A percentile compares a stretch with the other conserved stretches of the same genome.
phyloP scores from a whole-genome alignment of 1,140 invertebrate genomes.

The Drosophila pandora region DNA sequence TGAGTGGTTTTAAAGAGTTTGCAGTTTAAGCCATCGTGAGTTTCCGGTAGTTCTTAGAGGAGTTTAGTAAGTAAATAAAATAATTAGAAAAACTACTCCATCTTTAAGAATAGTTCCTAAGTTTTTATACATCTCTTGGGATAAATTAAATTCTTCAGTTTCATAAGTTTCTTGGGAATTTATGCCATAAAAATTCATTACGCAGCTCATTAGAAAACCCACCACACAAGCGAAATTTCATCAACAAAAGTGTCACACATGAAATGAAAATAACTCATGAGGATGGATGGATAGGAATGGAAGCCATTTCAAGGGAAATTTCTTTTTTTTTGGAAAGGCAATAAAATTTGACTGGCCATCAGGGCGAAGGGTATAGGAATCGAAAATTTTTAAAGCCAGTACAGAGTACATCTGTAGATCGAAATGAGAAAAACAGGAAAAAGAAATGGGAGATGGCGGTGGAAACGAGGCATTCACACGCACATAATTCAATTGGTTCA shows the following conservation, averaged over 20 bases:
- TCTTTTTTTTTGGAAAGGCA: conserved; percentile 16
- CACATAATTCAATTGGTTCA: conserved; percentile 80
- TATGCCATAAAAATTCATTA: conserved; percentile 33
- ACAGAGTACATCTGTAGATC: conserved; percentile 26
- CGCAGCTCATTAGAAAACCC: conserved; percentile 3
- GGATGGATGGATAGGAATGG: conserved; percentile 5
- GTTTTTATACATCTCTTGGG: neutral
- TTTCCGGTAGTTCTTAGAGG: neutral
- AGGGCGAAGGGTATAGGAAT: conserved; percentile 8
- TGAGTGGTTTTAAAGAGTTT: neutral
- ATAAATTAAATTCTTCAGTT: neutral
- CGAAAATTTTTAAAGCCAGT: conserved; percentile 26
- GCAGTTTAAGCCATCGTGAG: neutral
- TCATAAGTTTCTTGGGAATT: conserved; percentile 11
- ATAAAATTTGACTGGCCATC: conserved; percentile 45
- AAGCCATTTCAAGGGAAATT: conserved; percentile 29
- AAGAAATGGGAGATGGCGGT: conserved; percentile 32
- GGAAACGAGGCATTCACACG: conserved; percentile 70
- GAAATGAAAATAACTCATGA: conserved; percentile 24
- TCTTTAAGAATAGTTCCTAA: neutral
- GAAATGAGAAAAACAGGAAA: conserved; percentile 33
- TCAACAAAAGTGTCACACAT: conserved; percentile 24
- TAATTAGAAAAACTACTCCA: too few species aligned
- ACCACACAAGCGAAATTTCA: conserved; percentile 19
- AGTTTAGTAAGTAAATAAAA: too few species aligned